Evolutionary conservation across 2,888 invertebrate species (phyloP).

Genomic region (Drosophila flavopinicola): DNA sequence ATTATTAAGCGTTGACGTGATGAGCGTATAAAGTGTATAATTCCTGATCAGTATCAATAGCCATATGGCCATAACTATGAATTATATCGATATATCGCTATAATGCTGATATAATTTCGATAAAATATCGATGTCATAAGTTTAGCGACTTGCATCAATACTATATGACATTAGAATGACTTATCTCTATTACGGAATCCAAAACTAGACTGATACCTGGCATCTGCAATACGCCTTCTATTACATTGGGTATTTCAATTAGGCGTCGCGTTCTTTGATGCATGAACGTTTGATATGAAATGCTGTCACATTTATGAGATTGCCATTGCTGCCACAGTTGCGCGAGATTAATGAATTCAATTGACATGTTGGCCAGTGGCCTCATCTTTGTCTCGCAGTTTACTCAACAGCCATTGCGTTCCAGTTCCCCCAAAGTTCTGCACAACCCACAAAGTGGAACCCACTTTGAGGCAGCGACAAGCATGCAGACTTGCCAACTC

Average conservation of each 20-base stretch:
- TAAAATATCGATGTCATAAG: no score
- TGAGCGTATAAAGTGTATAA: no score
- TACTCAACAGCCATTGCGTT: conserved; percentile 5
- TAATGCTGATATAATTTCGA: no score
- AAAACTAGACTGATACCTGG: no score
- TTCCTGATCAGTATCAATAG: no score
- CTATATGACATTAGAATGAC: no score
- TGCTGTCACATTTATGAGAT: conserved; percentile 21
- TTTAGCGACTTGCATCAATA: no score
- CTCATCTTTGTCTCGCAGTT: neutral
- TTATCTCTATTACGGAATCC: no score
- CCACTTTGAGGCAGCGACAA: conserved; percentile 52
- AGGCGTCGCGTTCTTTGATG: conserved; percentile 33
- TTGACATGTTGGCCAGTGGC: conserved; percentile 40
- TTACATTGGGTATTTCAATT: conserved; percentile 34
- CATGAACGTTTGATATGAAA: conserved; percentile 13
- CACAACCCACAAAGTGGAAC: conserved; percentile 21
- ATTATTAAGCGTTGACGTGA: no score
- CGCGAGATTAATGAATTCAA: conserved; percentile 53
- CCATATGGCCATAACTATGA: no score
- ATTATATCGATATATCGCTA: no score
- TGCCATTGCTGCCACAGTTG: conserved; percentile 18
- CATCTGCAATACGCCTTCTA: conserved; percentile 14
- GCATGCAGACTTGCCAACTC: conserved; percentile 70
- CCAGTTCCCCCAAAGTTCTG: conserved; percentile 52